Base-by-base conservation (phyloP, 2,888 invertebrate species). In the Ditula angustiorana region DNA sequence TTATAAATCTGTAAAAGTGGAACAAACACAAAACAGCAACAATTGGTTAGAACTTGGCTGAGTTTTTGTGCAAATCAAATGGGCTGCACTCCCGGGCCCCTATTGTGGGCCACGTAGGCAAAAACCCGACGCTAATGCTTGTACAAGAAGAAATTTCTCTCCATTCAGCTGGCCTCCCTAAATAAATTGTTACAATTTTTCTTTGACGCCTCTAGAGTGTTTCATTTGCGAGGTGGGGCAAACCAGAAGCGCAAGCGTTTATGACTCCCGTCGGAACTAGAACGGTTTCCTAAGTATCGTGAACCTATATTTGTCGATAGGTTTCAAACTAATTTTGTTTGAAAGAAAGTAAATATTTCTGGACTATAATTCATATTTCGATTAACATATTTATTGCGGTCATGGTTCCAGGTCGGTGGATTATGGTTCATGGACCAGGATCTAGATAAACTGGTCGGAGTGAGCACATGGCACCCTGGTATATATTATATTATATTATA, bases 101-200 rank as follows among this genome's bases (percentile, higher is more conserved):
- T 21, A 35, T 53, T 53, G 53, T 53, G 24, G 49, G 26, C 30
- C 30, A 5, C 46, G 30, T 50, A 23, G 41, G 24, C 28, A 33
- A 53, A 53, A n/a, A 26, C 50, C 41, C 49, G 71, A 69, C 74
- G 74, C 77, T 85, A 83, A 86, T 84, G 78, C 76, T 61, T 76
- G 84, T 80, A 82, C 82, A 79, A 80, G 59, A 58, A 77, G 80
- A 80, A 79, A 85, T 83, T 83, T 82, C 77, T 75, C 79, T 81
- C 70, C 73, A 73, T 76, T 71, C 82, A 76, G 69, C 73, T 79
- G 81, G 77, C 74, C 79, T 75, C 77, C 78, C 79, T 78, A 82
- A 87, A 88, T 87, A 89, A 90, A 90, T 89, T 86, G 89, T 87
- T 80, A 83, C 89, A 82, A 88, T 90, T 88, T 88, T 88, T 90